Evolutionary conservation across 2,888 invertebrate species (phyloP).

Genomic region (Lamproptera curius): DNA sequence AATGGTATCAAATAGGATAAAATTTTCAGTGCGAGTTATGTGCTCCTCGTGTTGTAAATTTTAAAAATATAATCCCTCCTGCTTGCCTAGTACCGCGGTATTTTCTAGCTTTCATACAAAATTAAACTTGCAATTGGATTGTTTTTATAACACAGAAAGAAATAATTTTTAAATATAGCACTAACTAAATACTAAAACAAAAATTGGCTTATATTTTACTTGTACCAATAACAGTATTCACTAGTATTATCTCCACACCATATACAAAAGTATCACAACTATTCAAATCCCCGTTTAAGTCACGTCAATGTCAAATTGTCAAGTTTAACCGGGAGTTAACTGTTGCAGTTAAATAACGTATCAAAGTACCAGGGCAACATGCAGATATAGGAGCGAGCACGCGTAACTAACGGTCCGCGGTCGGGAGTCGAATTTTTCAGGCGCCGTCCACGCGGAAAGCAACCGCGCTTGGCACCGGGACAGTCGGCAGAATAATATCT

Average conservation of each 20-base stretch:
- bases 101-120: constrained; percentile 20
- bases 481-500: constrained; percentile 25
- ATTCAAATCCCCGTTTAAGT: too few relatives aligned
- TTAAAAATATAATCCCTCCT: background rate
- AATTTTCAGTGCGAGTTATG: constrained; percentile 12
- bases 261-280: too few relatives aligned
- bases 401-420: constrained; percentile 29
- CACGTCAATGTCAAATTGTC: constrained; percentile 5
- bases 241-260: too few relatives aligned
- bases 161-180: too few relatives aligned
- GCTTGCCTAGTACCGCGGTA: background rate
- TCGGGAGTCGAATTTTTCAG: constrained; percentile 36
- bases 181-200: too few relatives aligned
- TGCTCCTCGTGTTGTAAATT: background rate
- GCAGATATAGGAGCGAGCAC: constrained; percentile 23
- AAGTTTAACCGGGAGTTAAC: constrained; percentile 19
- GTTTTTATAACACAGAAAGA: too few relatives aligned
- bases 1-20: too few relatives aligned
- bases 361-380: constrained; percentile 27
- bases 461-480: constrained; percentile 31
- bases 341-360: constrained; percentile 17
- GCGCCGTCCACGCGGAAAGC: constrained; percentile 32
- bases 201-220: too few relatives aligned
- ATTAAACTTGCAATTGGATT: constrained; percentile 24
- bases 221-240: too few relatives aligned